Evolutionary conservation across 37 sponge, comb jelly and placozoan species (phyloP).

Genomic region (Geodia barretti): DNA sequence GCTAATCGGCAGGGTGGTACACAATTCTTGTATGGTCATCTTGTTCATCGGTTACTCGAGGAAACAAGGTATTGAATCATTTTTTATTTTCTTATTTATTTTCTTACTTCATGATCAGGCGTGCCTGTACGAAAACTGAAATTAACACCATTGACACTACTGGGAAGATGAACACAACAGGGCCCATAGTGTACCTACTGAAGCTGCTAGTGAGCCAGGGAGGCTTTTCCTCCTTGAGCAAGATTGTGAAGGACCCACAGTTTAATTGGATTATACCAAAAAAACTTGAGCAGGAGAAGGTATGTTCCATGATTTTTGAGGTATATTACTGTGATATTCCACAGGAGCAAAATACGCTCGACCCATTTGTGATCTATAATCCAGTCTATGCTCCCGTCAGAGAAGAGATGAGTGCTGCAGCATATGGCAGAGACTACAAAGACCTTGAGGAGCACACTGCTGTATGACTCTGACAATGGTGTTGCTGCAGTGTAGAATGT

Average conservation of each 20-base stretch:
- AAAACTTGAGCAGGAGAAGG: no score
- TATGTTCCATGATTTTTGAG: no score
- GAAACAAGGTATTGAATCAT: not conserved
- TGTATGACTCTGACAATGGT: conserved; percentile 17
- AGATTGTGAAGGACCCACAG: conserved; percentile 4
- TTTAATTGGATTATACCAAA: conserved; percentile 48
- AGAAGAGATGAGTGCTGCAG: conserved; percentile 34
- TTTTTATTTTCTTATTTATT: no score
- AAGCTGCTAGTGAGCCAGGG: conserved; percentile 62
- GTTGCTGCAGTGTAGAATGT: not conserved
- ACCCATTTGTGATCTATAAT: conserved; percentile 68
- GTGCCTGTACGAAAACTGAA: conserved; percentile 7
- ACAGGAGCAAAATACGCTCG: conserved; percentile 34
- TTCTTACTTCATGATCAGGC: no score
- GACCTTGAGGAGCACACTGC: conserved; percentile 9
- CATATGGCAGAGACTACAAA: conserved; percentile 22
- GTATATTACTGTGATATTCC: no score
- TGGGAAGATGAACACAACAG: not conserved
- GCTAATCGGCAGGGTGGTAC: not conserved
- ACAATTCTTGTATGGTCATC: no score
- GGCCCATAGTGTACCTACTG: conserved; percentile 51
- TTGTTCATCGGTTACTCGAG: no score
- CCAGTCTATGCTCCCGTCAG: conserved; percentile 35
- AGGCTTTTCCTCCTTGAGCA: conserved; percentile 48
- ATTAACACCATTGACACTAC: conserved; percentile 15